phyloP scores from a whole-genome alignment of 2,113 vertebrate genomes.

The Electrona antarctica region DNA sequence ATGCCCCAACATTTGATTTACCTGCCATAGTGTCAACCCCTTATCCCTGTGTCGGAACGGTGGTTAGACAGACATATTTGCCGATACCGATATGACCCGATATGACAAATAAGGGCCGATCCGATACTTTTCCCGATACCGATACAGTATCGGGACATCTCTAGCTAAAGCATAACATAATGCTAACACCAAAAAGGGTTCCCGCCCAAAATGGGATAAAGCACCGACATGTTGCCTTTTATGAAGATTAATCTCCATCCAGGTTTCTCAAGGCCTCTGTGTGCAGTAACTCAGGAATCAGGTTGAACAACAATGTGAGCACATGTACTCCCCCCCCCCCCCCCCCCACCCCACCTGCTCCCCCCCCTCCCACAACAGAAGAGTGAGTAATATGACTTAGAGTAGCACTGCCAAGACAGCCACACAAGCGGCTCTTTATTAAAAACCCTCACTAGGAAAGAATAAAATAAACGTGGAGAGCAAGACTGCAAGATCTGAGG shows the following conservation, averaged over 20 bases:
- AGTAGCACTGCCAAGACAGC: conserved; percentile 11
- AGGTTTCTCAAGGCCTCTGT: conserved; percentile 53
- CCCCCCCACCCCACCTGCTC: conserved; percentile 12
- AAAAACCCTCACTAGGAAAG: conserved; percentile 35
- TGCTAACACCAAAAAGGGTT: too few species aligned
- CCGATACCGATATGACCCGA: too few species aligned
- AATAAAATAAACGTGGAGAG: conserved; percentile 29
- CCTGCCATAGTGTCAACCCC: too few species aligned
- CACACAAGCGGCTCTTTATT: conserved; percentile 38
- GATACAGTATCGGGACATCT: too few species aligned
- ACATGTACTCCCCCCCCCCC: conserved; percentile 22
- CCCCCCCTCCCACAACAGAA: conserved; percentile 15
- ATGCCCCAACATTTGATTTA: too few species aligned
- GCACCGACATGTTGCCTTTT: conserved; percentile 54
- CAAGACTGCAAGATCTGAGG: conserved; percentile 13
- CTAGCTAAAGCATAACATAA: too few species aligned
- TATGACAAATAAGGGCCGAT: too few species aligned
- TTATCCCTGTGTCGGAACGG: too few species aligned
- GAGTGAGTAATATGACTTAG: conserved; percentile 26
- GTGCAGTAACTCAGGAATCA: conserved; percentile 44
- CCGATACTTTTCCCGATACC: too few species aligned
- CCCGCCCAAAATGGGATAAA: conserved; percentile 42
- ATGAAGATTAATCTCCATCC: conserved; percentile 69
- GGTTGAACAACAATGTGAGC: conserved; percentile 37
- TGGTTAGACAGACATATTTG: too few species aligned